A percentile compares a stretch with the other conserved stretches of the same genome.
phyloP scores from a whole-genome alignment of 2,113 vertebrate species.

The Siphamia tubifer region DNA sequence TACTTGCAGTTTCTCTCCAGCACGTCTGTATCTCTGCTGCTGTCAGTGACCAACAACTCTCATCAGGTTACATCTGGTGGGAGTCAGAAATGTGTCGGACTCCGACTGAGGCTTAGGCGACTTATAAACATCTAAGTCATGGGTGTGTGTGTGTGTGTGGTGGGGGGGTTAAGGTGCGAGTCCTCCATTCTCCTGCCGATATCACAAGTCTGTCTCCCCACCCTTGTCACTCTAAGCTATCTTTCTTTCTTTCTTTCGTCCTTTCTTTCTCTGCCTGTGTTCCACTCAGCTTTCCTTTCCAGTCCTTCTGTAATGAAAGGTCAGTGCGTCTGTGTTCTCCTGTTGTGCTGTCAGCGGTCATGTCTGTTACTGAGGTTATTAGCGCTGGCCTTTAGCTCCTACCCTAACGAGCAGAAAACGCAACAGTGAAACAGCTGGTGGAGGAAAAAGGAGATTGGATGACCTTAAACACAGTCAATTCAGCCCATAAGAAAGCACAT shows the following conservation, averaged over 20 bases:
- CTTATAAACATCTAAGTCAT: too few species aligned
- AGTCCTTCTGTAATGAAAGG: conserved; percentile 51
- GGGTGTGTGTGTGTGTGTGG: too few species aligned
- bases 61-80: too few species aligned
- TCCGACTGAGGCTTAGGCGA: too few species aligned
- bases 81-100: too few species aligned
- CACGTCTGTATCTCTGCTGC: too few species aligned
- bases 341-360: conserved; percentile 49
- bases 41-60: too few species aligned
- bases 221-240: neutral
- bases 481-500: neutral
- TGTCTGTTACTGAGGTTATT: conserved; percentile 49
- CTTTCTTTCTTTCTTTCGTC: too few species aligned
- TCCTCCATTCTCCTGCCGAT: too few species aligned
- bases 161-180: too few species aligned
- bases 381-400: conserved; percentile 59
- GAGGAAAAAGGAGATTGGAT: neutral
- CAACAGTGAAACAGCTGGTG: conserved; percentile 10
- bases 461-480: neutral
- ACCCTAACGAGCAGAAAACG: conserved; percentile 36
- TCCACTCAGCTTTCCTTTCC: conserved; percentile 2
- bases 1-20: too few species aligned
- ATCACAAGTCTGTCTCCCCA: neutral
- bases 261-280: neutral
- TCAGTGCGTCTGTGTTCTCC: conserved; percentile 41